Conservation (phyloP, 1,140 invertebrate species). For the Hylaeus volcanicus region DNA sequence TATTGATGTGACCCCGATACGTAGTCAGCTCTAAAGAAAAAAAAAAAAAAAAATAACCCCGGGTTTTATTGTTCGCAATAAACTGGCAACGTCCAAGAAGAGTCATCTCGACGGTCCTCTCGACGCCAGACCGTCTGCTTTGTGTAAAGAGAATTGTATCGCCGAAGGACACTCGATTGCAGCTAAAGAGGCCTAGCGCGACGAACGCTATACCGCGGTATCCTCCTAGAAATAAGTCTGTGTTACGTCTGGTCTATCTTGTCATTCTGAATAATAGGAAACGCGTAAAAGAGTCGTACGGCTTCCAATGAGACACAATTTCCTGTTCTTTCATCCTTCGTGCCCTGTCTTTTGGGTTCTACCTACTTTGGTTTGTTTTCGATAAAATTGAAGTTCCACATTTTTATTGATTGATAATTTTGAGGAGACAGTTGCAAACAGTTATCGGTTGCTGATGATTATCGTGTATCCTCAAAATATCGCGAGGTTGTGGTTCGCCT, state of each 20-base stretch:
- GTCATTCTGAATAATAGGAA: too few relatives aligned
- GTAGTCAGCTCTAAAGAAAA: constrained; percentile 37
- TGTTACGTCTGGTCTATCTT: too few relatives aligned
- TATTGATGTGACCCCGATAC: constrained; percentile 69
- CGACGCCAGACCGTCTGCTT: constrained; percentile 19
- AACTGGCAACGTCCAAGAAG: constrained; percentile 33
- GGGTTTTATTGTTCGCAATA: constrained; percentile 46
- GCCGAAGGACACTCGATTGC: neutral
- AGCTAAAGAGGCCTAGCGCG: neutral
- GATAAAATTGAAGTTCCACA: too few relatives aligned
- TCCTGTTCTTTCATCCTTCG: too few relatives aligned
- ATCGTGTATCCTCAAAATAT: neutral
- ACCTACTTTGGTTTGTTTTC: too few relatives aligned
- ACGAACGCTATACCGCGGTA: too few relatives aligned
- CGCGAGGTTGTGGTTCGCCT: constrained; percentile 7
- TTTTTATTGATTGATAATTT: too few relatives aligned
- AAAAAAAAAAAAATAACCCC: constrained; percentile 28
- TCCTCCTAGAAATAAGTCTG: too few relatives aligned
- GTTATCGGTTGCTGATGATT: neutral
- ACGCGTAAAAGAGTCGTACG: too few relatives aligned
- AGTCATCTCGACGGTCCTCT: neutral
- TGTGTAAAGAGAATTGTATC: neutral
- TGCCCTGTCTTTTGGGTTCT: too few relatives aligned
- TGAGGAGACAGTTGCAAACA: neutral
- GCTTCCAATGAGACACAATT: too few relatives aligned